Conservation (phyloP, 2,797 vertebrate genomes). For the Dermochelys coriacea region DNA sequence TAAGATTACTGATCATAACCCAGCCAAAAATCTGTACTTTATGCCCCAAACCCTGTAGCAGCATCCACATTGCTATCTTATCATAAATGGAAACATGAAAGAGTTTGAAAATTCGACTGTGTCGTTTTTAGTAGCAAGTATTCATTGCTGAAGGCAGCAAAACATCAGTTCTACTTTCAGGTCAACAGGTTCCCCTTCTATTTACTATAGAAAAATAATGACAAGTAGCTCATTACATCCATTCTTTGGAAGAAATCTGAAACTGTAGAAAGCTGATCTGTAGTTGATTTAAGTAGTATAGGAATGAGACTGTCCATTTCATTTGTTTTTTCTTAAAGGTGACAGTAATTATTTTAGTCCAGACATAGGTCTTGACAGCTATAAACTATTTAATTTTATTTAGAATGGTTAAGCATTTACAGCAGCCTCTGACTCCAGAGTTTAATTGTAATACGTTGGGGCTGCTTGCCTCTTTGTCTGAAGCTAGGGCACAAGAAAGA, state of each 20-base stretch:
- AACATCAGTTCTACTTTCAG: not conserved
- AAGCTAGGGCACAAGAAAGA: not conserved
- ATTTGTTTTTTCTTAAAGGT: not conserved
- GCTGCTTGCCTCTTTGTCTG: not conserved
- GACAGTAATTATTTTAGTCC: not conserved
- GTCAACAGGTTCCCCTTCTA: not conserved
- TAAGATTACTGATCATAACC: constrained; percentile 56
- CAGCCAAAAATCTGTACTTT: constrained; percentile 64
- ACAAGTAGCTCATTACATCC: not conserved
- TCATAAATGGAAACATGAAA: constrained; percentile 31
- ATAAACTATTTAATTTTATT: not conserved
- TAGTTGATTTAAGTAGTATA: not conserved
- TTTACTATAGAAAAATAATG: not conserved
- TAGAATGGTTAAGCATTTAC: not conserved
- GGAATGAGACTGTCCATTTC: not conserved
- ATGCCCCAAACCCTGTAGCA: constrained; percentile 51
- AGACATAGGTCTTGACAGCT: not conserved
- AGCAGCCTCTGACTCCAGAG: not conserved
- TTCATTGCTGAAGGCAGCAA: constrained; percentile 34
- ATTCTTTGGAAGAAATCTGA: not conserved
- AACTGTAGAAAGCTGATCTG: not conserved
- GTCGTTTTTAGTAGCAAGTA: not conserved
- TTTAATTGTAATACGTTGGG: not conserved
- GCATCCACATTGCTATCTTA: not conserved
- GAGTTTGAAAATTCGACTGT: constrained; percentile 19